Conservation (phyloP, 1,140 invertebrate species). For the Phortica variegata region DNA sequence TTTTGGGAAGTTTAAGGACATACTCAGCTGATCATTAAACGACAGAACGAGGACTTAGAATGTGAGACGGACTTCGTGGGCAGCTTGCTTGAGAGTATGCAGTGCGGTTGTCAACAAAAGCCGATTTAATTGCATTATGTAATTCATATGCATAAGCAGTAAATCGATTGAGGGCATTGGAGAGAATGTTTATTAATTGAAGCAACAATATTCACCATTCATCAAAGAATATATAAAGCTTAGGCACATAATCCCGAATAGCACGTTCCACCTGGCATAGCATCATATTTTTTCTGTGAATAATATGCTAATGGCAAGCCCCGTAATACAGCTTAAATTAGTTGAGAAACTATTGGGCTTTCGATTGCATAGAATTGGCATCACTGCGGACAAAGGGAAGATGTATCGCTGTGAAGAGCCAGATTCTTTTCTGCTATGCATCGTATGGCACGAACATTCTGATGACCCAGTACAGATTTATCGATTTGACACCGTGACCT, state of each 20-base stretch:
- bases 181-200: background rate
- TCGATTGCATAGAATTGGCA: conserved; percentile 20
- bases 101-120: background rate
- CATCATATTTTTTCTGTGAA: conserved; percentile 22
- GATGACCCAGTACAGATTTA: conserved; percentile 3
- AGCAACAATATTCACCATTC: background rate
- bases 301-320: conserved; percentile 13
- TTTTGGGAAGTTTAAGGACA: conserved; percentile 9
- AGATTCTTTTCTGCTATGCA: conserved; percentile 11
- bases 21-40: too few species aligned
- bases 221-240: conserved; percentile 2
- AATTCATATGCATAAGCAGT: conserved; percentile 2
- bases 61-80: conserved; percentile 5
- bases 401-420: conserved; percentile 18
- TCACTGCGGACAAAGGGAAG: conserved; percentile 16
- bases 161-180: background rate
- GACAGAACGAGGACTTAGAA: background rate
- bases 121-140: background rate
- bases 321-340: conserved; percentile 24
- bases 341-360: conserved; percentile 51
- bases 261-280: background rate
- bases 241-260: conserved; percentile 5
- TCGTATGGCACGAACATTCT: conserved; percentile 1
- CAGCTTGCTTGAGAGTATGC: conserved; percentile 3
- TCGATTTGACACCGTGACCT: conserved; percentile 39